Conservation (phyloP, 35 echinoderm and acorn worm genomes). For the Apostichopus japonicus region DNA sequence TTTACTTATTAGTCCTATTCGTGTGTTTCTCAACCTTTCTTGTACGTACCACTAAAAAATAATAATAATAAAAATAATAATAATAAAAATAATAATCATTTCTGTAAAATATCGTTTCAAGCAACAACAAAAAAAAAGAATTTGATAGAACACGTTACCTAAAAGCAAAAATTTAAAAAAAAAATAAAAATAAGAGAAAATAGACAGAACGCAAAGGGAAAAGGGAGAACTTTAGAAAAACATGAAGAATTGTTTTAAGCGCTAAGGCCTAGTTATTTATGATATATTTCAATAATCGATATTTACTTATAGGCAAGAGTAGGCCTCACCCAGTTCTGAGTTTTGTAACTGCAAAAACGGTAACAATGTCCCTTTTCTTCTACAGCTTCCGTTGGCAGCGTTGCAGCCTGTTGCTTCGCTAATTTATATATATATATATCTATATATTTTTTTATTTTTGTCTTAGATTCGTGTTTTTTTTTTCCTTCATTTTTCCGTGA, state of each 20-base stretch:
- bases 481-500: background rate
- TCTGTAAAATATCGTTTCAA: too few relatives aligned
- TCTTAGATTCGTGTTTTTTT: background rate
- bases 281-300: background rate
- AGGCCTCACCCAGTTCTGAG: background rate
- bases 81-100: too few relatives aligned
- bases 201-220: background rate
- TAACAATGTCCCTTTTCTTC: background rate
- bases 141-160: background rate
- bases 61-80: background rate
- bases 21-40: too few relatives aligned
- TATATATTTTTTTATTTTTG: background rate
- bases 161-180: background rate
- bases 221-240: background rate
- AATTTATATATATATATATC: background rate
- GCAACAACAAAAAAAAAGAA: background rate
- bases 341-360: background rate
- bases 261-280: background rate
- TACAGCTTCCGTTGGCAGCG: background rate
- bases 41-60: background rate
- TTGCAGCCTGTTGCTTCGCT: conserved; percentile 27
- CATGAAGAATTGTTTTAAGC: background rate
- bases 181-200: background rate
- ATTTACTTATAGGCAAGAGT: background rate
- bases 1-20: too few relatives aligned